Conservation (phyloP, 2,113 vertebrate species). For the Saccopteryx bilineata region DNA sequence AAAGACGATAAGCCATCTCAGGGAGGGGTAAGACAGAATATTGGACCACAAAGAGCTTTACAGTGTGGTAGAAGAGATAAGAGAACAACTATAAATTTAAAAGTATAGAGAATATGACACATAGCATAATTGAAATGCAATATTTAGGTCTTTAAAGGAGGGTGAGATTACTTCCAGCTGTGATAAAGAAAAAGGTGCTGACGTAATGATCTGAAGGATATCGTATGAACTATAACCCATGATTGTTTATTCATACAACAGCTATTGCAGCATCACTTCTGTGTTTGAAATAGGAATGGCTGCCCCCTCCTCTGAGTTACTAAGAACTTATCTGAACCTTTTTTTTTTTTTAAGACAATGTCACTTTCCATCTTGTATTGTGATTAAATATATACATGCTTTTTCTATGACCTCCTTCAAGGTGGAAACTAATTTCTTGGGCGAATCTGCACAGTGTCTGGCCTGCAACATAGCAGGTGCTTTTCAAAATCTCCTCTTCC, state of each 20-base stretch:
- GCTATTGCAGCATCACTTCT: background rate
- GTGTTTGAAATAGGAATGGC: background rate
- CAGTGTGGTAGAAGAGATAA: background rate
- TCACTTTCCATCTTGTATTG: background rate
- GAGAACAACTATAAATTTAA: conserved; percentile 37
- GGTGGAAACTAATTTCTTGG: background rate
- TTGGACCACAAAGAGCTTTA: background rate
- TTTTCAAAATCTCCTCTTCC: background rate
- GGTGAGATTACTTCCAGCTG: background rate
- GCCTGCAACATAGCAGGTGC: background rate
- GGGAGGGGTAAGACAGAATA: background rate
- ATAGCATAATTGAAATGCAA: background rate
- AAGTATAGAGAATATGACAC: background rate
- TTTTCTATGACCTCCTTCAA: background rate
- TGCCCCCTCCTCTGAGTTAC: background rate
- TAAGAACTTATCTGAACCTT: background rate
- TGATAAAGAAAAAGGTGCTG: background rate
- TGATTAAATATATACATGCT: background rate
- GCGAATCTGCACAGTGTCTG: background rate
- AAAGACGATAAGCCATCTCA: background rate
- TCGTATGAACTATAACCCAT: background rate
- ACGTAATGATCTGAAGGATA: background rate
- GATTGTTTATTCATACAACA: background rate
- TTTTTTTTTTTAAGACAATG: background rate
- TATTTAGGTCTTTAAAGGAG: conserved; percentile 43